Conservation (phyloP, 2,113 vertebrate species). For the Macrotus californicus region DNA sequence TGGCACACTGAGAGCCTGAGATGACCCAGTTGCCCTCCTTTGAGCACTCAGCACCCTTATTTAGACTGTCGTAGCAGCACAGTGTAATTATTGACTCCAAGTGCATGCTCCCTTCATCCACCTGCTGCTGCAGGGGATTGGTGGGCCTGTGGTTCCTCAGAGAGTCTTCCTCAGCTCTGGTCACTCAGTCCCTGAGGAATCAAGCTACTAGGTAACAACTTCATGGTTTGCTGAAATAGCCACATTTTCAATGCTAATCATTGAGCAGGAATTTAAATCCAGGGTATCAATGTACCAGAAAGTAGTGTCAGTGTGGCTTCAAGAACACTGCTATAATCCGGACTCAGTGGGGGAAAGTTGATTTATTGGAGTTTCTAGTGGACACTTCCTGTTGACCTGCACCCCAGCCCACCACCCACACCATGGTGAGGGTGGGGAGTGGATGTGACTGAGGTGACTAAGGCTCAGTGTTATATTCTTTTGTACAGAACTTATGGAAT, state of each 20-base stretch:
- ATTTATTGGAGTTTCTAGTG: background rate
- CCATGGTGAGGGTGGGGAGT: rapidly evolving
- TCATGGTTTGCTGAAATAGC: background rate
- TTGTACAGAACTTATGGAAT: background rate
- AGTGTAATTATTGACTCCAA: background rate
- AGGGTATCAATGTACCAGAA: background rate
- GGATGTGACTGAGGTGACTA: background rate
- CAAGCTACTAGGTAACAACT: background rate
- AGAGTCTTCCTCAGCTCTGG: background rate
- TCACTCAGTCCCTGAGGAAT: background rate
- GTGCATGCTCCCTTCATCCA: background rate
- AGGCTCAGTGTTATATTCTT: background rate
- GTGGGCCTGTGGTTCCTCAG: background rate
- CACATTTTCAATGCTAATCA: background rate
- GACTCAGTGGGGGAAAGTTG: background rate
- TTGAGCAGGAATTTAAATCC: background rate
- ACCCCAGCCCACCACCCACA: background rate
- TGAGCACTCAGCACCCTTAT: background rate
- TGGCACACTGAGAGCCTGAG: background rate
- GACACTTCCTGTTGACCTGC: too few species aligned
- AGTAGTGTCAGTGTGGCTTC: background rate
- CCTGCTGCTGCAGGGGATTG: background rate
- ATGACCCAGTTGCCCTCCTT: too few species aligned
- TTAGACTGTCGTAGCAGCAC: background rate
- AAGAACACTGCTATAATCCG: background rate